Evolutionary conservation across 2,113 vertebrate genomes (phyloP).

Genomic region (Tenrec ecaudatus): DNA sequence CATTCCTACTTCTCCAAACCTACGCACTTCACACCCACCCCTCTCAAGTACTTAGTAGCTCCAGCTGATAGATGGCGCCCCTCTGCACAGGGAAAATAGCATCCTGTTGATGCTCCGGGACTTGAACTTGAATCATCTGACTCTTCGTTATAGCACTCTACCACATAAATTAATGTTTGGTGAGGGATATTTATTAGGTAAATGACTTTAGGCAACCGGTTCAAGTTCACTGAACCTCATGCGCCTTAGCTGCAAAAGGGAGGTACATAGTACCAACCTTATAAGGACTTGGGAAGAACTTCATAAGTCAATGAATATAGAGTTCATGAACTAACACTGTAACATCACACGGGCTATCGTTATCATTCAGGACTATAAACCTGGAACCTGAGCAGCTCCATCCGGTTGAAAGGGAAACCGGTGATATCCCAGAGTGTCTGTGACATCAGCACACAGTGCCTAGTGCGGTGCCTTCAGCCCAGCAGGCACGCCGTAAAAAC

Average conservation of each 20-base stretch:
- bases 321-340: conserved; percentile 10
- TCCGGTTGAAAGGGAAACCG: conserved; percentile 10
- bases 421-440: not conserved
- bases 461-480: not conserved
- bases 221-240: not conserved
- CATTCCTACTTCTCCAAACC: not conserved
- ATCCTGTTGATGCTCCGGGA: not conserved
- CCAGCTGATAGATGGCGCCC: not conserved
- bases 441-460: not conserved
- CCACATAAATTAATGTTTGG: not conserved
- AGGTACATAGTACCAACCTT: not conserved
- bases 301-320: not conserved
- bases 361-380: not conserved
- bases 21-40: not conserved
- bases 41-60: not conserved
- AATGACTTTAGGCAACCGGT: not conserved
- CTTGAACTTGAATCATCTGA: not conserved
- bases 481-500: not conserved
- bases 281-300: not conserved
- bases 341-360: not conserved
- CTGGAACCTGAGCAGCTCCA: not conserved
- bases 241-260: not conserved
- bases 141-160: not conserved
- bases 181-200: not conserved
- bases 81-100: not conserved